Percentiles rank a stretch among this genome's conserved stretches.
These are phyloP conservation scores for Gallinago paraguaiae DNA, from an alignment of 2,113 vertebrate genomes.

Conservation along the genomic window DNA sequence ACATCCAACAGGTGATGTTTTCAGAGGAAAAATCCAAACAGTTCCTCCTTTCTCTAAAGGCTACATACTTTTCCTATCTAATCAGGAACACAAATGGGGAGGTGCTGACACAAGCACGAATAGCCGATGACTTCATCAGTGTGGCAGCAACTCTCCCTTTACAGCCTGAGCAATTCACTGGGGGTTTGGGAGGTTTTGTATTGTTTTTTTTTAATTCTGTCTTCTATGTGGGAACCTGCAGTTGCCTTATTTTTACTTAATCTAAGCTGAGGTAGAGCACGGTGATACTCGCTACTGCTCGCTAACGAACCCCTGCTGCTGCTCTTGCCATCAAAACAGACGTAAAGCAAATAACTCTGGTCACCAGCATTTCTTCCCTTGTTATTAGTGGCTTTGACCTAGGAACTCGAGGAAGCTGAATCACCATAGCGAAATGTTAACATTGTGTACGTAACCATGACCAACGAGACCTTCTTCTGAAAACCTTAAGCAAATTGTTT, in stretches of 20 bases:
- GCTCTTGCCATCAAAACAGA: not conserved
- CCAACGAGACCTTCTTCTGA: not conserved
- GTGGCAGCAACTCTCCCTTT: slow-evolving; percentile 34
- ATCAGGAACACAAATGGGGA: slow-evolving; percentile 45
- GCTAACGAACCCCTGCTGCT: not conserved
- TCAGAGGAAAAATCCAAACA: slow-evolving; percentile 4
- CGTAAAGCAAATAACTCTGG: not conserved
- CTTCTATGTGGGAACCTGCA: not conserved
- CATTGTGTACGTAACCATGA: not conserved
- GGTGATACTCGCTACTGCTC: not conserved
- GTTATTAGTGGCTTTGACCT: not conserved
- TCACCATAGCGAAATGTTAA: not conserved
- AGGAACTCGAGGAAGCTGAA: not conserved
- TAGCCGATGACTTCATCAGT: slow-evolving; percentile 39
- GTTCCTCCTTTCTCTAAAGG: slow-evolving; percentile 49
- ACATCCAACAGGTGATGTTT: slow-evolving; percentile 50
- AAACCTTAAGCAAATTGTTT: not conserved
- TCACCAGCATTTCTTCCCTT: not conserved
- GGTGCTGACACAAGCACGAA: slow-evolving; percentile 57
- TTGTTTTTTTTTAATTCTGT: not conserved
- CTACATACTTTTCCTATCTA: slow-evolving; percentile 56
- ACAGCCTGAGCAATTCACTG: not conserved
- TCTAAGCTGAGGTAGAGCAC: not conserved
- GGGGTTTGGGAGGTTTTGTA: not conserved
- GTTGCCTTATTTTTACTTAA: not conserved